A percentile compares a stretch with the other conserved stretches of the same genome.
Evolutionary conservation across 2,113 vertebrate species (phyloP).

Genomic region (Dryoscopus gambensis): DNA sequence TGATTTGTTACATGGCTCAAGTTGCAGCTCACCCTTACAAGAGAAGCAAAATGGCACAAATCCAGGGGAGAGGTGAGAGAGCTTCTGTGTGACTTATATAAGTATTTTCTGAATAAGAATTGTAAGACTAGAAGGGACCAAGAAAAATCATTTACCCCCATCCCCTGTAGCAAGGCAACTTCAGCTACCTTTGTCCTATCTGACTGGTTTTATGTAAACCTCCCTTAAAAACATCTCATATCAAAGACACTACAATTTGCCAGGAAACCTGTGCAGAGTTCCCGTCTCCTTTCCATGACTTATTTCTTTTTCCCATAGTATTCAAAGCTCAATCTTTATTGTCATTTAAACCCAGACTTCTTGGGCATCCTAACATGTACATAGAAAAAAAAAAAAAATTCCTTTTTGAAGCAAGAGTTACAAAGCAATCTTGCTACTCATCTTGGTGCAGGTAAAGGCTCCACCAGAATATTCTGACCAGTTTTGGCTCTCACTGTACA

Average conservation of each 20-base stretch:
- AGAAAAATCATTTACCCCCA: neutral
- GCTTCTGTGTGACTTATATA: neutral
- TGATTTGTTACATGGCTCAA: neutral
- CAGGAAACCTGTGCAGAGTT: neutral
- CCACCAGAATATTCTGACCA: neutral
- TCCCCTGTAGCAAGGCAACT: neutral
- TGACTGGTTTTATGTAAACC: neutral
- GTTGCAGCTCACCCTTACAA: neutral
- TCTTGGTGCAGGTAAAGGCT: neutral
- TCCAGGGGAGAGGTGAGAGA: neutral
- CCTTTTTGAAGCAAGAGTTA: neutral
- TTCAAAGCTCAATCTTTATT: neutral
- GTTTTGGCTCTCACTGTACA: neutral
- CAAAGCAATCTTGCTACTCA: neutral
- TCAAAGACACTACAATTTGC: neutral
- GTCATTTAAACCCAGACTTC: neutral
- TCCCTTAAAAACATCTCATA: neutral
- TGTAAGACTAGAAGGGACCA: neutral
- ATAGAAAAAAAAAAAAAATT: neutral
- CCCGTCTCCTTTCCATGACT: neutral
- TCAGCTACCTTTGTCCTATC: neutral
- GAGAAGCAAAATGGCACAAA: neutral
- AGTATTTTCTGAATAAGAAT: neutral
- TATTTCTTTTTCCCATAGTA: neutral
- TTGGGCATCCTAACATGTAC: accelerated